Base-by-base conservation (phyloP, 2,113 vertebrate genomes). In the Petaurus breviceps region DNA sequence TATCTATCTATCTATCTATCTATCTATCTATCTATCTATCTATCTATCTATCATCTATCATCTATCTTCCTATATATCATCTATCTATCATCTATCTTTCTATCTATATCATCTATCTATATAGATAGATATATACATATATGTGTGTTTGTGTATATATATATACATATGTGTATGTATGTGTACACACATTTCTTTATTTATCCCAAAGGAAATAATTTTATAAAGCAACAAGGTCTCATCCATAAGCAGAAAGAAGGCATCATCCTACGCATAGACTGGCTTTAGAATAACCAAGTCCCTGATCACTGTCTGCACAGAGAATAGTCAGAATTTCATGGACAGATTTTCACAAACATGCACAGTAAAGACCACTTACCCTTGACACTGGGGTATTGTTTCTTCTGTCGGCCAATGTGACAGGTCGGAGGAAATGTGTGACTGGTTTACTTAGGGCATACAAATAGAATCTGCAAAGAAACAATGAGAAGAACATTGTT, bases 401-500 rank as follows among this genome's bases (percentile, higher is more conserved):
- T 92, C 94, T 96, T 97, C 6, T 14, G 61, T n/a, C 43, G 89
- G 77, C 53, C 92, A 96, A 22, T 12, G 3, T 95, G 95, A 91
- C 89, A 92, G 57, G 90, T 0, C 68, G 37, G 37, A 77, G 31
- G 92, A 51, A 57, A 61, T 92, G 23, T 14, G 57, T 94, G 91
- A 96, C 77, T 96, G 92, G 96, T 0, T 53, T 98, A 93, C 92
- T 89, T 19, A 43, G 51, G 14, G 46, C 8, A 0, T 90, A 95
- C 51, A 93, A 95, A 95, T 91, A 57, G 52, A 47, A 0, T 3
- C 92, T 90, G 4, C 89, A 93, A 1, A 97, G 93, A 95, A 94
- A 54, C 3, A 8, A 68, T 53, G 91, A 94, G 54, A 94, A 93
- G 68, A 61, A 49, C 96, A 55, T 97, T 97, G 94, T 92, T 91